Conservation (phyloP, 2,113 vertebrate genomes). For the Apeltes quadracus region DNA sequence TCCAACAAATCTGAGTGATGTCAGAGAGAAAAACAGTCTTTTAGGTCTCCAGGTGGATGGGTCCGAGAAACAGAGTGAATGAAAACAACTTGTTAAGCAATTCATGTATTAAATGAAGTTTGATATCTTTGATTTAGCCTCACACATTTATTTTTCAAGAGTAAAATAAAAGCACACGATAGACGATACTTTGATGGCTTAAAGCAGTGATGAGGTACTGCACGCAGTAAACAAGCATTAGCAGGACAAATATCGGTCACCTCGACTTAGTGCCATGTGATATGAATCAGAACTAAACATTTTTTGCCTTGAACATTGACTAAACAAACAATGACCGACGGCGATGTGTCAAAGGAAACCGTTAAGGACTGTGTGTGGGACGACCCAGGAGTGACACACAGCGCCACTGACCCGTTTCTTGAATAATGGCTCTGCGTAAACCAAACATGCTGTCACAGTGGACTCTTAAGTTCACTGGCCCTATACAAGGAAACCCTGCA, state of each 20-base stretch:
- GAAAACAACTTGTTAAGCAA: conserved; percentile 9
- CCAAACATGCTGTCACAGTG: conserved; percentile 14
- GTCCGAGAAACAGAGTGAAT: conserved; percentile 7
- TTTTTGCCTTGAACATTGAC: conserved; percentile 28
- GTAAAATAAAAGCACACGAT: not conserved
- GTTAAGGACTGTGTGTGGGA: conserved; percentile 10
- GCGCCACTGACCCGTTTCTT: conserved; percentile 42
- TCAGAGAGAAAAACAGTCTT: conserved; percentile 25
- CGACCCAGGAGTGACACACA: conserved; percentile 18
- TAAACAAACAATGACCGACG: conserved; percentile 21
- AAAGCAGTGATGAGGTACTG: not conserved
- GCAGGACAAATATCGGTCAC: not conserved
- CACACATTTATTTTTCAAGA: not conserved
- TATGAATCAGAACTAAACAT: conserved; percentile 8
- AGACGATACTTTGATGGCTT: not conserved
- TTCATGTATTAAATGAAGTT: conserved; percentile 2
- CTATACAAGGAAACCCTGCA: conserved; percentile 28
- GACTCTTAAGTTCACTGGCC: conserved; percentile 10
- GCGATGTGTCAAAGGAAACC: conserved; percentile 33
- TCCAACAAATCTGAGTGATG: conserved; percentile 37
- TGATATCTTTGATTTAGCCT: not conserved
- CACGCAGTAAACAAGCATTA: not conserved
- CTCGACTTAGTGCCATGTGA: not conserved
- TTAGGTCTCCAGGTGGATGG: conserved; percentile 2
- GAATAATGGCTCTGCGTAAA: conserved; percentile 41